Percentiles rank a stretch among this genome's conserved stretches.
Conservation (phyloP, 2,797 vertebrate genomes). For the Mycteria americana region DNA sequence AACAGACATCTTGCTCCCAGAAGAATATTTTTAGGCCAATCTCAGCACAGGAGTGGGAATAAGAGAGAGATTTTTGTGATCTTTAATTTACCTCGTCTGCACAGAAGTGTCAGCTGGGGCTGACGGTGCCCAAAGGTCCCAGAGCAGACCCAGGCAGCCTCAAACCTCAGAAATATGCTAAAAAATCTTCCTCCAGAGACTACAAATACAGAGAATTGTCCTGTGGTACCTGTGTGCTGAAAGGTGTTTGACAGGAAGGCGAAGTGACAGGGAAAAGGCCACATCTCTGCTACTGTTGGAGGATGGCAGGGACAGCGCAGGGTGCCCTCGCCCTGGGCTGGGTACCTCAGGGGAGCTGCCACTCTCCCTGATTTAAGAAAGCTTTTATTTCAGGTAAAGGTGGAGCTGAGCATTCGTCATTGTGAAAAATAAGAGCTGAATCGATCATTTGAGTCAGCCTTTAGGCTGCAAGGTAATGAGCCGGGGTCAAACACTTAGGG, state of each 20-base stretch:
- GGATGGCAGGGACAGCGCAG: rapidly evolving
- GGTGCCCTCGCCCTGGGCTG: not conserved
- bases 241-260: not conserved
- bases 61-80: not conserved
- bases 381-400: not conserved
- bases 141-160: not conserved
- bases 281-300: not conserved
- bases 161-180: not conserved
- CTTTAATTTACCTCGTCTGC: not conserved
- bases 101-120: not conserved
- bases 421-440: not conserved
- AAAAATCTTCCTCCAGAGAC: not conserved
- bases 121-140: not conserved
- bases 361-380: not conserved
- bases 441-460: not conserved
- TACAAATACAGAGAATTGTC: too few relatives aligned
- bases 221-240: not conserved
- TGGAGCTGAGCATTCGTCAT: not conserved
- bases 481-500: not conserved
- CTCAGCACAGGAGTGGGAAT: not conserved
- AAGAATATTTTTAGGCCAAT: not conserved
- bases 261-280: not conserved
- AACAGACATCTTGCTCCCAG: not conserved
- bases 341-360: not conserved
- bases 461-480: not conserved